phyloP scores from a whole-genome alignment of 2,888 invertebrate species.

The Escarpia spicata region DNA sequence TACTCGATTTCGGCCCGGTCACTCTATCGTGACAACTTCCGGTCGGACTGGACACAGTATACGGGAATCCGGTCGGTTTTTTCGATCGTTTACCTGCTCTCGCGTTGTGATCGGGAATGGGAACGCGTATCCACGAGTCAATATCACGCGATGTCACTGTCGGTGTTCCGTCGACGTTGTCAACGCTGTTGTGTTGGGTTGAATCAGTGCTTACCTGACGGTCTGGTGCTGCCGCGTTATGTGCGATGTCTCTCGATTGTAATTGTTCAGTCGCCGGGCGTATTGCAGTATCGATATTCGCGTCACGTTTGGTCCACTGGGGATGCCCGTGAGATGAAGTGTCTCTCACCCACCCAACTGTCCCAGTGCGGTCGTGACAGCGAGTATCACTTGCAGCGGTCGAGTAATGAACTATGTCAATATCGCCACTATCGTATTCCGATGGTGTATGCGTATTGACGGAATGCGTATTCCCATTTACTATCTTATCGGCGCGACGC shows the following conservation, averaged over 20 bases:
- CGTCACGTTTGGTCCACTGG: background rate
- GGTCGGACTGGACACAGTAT: background rate
- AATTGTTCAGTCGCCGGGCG: background rate
- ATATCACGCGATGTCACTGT: background rate
- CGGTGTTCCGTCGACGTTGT: background rate
- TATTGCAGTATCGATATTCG: background rate
- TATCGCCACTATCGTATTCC: background rate
- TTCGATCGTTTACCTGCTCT: background rate
- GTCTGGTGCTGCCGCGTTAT: background rate
- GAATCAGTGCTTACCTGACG: background rate
- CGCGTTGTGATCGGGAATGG: background rate
- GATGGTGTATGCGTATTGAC: background rate
- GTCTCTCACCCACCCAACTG: background rate
- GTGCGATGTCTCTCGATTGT: background rate
- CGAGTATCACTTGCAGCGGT: background rate
- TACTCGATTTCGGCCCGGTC: background rate
- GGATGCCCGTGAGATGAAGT: background rate
- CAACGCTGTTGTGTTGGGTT: background rate
- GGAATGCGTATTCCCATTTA: background rate
- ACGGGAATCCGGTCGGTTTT: background rate
- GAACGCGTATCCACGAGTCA: background rate
- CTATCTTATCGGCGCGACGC: background rate
- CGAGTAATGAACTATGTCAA: constrained; percentile 17
- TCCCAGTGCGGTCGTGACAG: background rate
- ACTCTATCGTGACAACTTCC: background rate